Percentiles rank a stretch among this genome's conserved stretches.
These are phyloP conservation scores for Amphiura filiformis DNA, from an alignment of 35 echinoderm and acorn worm species.

Conservation along the genomic window DNA sequence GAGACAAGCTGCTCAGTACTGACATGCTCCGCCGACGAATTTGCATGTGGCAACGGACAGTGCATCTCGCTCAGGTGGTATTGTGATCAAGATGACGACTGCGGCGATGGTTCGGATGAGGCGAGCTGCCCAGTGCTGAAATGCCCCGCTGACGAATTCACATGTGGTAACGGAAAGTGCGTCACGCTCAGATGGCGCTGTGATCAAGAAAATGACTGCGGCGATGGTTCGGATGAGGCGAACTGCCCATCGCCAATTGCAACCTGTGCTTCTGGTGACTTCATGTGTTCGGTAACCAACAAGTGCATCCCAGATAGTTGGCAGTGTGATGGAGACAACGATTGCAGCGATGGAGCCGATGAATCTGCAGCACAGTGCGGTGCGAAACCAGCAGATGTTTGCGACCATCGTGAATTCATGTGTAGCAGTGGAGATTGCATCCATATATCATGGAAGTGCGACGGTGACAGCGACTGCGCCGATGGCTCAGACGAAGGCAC, in stretches of 20 bases:
- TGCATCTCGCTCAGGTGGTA: neutral
- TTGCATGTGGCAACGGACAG: neutral
- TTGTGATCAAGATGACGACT: neutral
- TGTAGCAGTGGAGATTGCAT: neutral
- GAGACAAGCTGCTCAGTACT: no score
- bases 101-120: neutral
- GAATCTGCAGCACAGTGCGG: neutral
- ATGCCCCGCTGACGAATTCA: neutral
- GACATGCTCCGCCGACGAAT: neutral
- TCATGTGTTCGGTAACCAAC: slow-evolving; percentile 43
- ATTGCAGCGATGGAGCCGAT: slow-evolving; percentile 52
- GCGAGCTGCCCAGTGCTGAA: no score
- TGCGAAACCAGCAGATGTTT: neutral
- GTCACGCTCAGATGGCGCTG: neutral
- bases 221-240: neutral
- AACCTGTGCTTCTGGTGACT: slow-evolving; percentile 60
- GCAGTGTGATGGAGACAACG: slow-evolving; percentile 56
- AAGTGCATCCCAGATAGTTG: slow-evolving; percentile 44
- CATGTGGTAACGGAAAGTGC: neutral
- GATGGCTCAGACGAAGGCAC: no score
- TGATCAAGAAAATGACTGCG: no score
- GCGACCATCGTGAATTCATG: no score
- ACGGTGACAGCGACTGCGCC: no score
- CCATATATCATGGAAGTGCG: neutral
- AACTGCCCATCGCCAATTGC: neutral